Conservation (phyloP, 23 tunicate genomes). For the Botrylloides violaceus region DNA sequence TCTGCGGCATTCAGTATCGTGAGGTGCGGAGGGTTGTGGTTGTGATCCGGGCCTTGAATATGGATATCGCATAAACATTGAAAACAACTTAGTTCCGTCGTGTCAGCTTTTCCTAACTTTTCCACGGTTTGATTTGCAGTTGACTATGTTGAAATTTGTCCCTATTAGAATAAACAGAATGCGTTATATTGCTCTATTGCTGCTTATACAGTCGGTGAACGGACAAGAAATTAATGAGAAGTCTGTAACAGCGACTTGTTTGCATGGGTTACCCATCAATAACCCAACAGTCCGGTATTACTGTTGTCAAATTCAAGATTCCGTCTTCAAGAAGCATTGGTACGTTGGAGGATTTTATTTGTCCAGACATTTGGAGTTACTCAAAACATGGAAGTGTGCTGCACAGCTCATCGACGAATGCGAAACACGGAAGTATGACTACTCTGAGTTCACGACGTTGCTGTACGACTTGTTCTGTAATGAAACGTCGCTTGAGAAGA, state of each 20-base stretch:
- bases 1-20: no score
- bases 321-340: conserved; percentile 1
- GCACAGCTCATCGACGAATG: conserved; percentile 43
- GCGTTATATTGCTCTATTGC: no score
- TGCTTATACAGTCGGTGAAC: not conserved
- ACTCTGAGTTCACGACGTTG: conserved; percentile 25
- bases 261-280: not conserved
- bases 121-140: no score
- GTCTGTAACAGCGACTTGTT: conserved; percentile 1
- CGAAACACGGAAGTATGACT: conserved; percentile 14
- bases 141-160: no score
- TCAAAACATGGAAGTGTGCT: conserved; percentile 42
- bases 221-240: not conserved
- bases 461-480: conserved; percentile 29
- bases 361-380: conserved; percentile 14
- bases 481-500: not conserved
- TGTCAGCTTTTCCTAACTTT: no score
- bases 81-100: no score
- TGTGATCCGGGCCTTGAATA: no score
- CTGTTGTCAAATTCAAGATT: not conserved
- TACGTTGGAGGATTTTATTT: conserved; percentile 10
- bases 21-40: no score
- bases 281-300: not conserved
- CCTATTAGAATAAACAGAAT: no score
- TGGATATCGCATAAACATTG: no score